Evolutionary conservation across 2,888 invertebrate genomes (phyloP), one percentile per base, ranked within the genome.

Genomic region (Phlogophora meticulosa): DNA sequence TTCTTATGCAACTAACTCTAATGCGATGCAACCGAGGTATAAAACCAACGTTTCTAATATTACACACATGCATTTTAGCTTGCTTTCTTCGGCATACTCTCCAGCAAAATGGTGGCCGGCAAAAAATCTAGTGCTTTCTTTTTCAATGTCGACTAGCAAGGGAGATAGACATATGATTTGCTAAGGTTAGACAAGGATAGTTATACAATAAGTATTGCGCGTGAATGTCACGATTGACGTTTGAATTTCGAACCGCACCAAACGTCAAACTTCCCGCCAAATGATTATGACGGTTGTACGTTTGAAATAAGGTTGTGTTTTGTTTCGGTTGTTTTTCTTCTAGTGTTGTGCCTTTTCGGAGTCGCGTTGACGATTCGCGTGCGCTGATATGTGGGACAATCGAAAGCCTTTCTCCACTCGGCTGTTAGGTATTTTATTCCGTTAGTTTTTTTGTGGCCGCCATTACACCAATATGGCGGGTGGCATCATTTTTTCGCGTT

Each of bases 381-480:
- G 94, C 91, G 83, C 89, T 90, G 92, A 93, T 94, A 95, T 91
- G 94, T 95, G 90, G 95, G 94, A 93, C 95, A 95, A 95, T 94
- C 95, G 95, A 95, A 95, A 95, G 95, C 95, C 95, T 95, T 95
- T 95, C 95, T 95, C 95, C 93, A 90, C 88, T 88, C 86, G 90
- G 90, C 88, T 89, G 94, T 91, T 94, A 93, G 93, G 93, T 92
- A 95, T 95, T 95, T 95, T 94, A 94, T 95, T 92, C 95, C 94
- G 95, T 95, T 95, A 95, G 92, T 94, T 94, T 95, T 94, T 95
- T 94, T 91, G 93, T 93, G 91, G 92, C 91, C 89, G 93, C 92
- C 92, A 94, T 94, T 93, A 94, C 91, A 91, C 91, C 91, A 92
- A 94, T 91, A 93, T 92, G 94, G 91, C 91, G 90, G 90, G 90